phyloP scores from a whole-genome alignment of 1,140 invertebrate species.

The Drosophila biarmipes region DNA sequence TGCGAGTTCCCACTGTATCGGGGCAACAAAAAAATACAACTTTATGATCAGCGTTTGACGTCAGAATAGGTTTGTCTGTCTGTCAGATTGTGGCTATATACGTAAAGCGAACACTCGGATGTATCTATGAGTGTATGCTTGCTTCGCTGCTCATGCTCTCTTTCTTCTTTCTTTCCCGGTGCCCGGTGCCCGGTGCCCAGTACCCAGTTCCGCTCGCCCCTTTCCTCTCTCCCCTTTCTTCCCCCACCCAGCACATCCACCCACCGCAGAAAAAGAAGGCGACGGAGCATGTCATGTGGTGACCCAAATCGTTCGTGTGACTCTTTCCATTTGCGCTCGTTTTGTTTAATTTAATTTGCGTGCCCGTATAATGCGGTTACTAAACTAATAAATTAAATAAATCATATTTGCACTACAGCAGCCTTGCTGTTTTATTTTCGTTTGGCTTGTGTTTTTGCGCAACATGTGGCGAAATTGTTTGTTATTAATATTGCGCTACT shows the following conservation, averaged over 20 bases:
- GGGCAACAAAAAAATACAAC: constrained; percentile 13
- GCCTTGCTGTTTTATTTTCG: background rate
- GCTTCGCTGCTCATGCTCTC: constrained; percentile 20
- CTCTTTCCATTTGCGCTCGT: constrained; percentile 40
- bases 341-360: constrained; percentile 53
- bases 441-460: constrained; percentile 25
- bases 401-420: constrained; percentile 28
- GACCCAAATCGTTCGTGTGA: constrained; percentile 44
- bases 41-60: constrained; percentile 54
- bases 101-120: constrained; percentile 1
- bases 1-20: constrained; percentile 7
- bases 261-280: constrained; percentile 8
- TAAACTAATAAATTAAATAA: constrained; percentile 38
- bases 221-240: constrained; percentile 1
- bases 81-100: constrained; percentile 17
- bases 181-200: no score
- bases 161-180: constrained; percentile 19
- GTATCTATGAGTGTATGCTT: constrained; percentile 12
- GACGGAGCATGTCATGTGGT: constrained; percentile 36
- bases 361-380: constrained; percentile 26
- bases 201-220: no score
- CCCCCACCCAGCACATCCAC: constrained; percentile 3
- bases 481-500: constrained; percentile 24
- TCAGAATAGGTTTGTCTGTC: constrained; percentile 44
- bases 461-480: constrained; percentile 53